These are phyloP conservation scores for Pyrrhia umbra DNA, from an alignment of 2,888 invertebrate species.

Conservation along the genomic window DNA sequence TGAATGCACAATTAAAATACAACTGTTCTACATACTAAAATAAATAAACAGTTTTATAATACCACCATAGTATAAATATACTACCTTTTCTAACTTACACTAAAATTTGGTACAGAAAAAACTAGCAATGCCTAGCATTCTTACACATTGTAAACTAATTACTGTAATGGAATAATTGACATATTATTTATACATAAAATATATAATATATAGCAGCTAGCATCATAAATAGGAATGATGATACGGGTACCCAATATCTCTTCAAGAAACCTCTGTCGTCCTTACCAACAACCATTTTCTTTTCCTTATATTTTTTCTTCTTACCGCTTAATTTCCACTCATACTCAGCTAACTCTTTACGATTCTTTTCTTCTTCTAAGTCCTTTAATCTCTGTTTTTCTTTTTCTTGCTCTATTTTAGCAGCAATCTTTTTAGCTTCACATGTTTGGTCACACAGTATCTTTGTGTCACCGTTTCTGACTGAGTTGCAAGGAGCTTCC, in stretches of 20 bases:
- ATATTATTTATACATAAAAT: conserved; percentile 56
- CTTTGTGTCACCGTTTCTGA: conserved; percentile 81
- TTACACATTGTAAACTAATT: conserved; percentile 23
- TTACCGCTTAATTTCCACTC: conserved; percentile 94
- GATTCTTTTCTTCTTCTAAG: conserved; percentile 92
- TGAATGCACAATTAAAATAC: no score
- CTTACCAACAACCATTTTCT: conserved; percentile 82
- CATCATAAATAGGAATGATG: conserved; percentile 71
- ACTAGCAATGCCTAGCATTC: conserved; percentile 30
- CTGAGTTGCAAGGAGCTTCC: conserved; percentile 92
- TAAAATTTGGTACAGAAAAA: conserved; percentile 19
- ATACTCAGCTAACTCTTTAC: conserved; percentile 93
- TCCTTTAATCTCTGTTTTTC: conserved; percentile 90
- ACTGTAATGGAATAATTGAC: conserved; percentile 33
- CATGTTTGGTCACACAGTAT: conserved; percentile 92
- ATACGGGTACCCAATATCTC: conserved; percentile 84
- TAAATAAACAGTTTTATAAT: no score
- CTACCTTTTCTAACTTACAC: not conserved
- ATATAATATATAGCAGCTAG: conserved; percentile 71
- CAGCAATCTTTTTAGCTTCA: conserved; percentile 88
- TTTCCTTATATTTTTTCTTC: conserved; percentile 88
- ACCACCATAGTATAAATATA: not conserved
- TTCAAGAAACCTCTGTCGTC: conserved; percentile 82
- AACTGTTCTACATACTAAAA: no score
- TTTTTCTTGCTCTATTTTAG: conserved; percentile 87